A percentile compares a stretch with the other conserved stretches of the same genome.
Evolutionary conservation across 2,113 vertebrate species (phyloP).

Genomic region (Marmota monax): DNA sequence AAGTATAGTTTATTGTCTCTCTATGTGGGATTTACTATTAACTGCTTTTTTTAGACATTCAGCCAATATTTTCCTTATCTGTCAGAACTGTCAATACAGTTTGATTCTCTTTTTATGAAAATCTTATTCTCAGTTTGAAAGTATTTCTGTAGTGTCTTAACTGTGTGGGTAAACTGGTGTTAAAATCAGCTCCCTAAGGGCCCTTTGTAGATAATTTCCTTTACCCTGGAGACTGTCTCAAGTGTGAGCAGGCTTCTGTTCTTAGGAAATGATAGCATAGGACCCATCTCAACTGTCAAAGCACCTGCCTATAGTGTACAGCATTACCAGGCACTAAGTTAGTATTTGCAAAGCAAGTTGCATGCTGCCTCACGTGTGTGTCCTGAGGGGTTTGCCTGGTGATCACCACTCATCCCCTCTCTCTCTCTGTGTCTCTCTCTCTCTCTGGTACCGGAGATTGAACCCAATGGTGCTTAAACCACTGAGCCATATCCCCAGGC

Average conservation of each 20-base stretch:
- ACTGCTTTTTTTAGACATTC: not conserved
- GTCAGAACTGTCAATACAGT: not conserved
- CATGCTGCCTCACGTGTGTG: rapidly evolving
- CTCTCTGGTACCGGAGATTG: too few species aligned
- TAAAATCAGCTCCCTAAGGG: not conserved
- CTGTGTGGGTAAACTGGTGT: not conserved
- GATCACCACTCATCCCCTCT: not conserved
- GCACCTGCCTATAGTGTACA: rapidly evolving
- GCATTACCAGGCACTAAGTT: not conserved
- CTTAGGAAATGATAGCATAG: not conserved
- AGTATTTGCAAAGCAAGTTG: not conserved
- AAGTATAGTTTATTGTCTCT: not conserved
- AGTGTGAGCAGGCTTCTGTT: not conserved
- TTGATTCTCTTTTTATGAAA: not conserved
- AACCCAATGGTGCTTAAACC: too few species aligned
- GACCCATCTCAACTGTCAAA: not conserved
- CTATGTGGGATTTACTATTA: not conserved
- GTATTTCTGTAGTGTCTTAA: not conserved
- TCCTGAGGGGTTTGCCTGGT: not conserved
- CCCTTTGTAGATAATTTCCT: not conserved
- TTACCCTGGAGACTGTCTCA: not conserved
- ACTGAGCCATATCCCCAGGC: too few species aligned
- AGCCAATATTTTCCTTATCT: not conserved
- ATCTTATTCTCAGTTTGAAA: not conserved
- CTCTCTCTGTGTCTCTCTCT: not conserved